Conservation (phyloP, 2,113 vertebrate genomes). For the Helogale parvula region DNA sequence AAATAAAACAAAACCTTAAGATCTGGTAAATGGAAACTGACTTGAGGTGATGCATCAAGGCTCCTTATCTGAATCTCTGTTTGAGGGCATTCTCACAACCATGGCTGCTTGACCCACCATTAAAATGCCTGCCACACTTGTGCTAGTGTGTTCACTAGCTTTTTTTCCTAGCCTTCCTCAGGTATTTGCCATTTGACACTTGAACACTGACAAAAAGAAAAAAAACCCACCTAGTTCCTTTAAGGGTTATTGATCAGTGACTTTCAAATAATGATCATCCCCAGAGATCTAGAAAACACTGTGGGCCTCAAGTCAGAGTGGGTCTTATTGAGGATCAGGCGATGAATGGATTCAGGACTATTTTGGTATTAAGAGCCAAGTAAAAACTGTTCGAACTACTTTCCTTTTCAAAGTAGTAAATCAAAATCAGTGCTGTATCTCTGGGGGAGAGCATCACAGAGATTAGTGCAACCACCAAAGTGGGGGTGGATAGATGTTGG, state of each 20-base stretch:
- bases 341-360: neutral
- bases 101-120: neutral
- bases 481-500: neutral
- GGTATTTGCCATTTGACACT: constrained; percentile 28
- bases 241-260: constrained; percentile 29
- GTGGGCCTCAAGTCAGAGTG: neutral
- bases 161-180: neutral
- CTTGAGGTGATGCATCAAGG: neutral
- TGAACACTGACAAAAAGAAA: neutral
- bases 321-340: neutral
- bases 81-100: neutral
- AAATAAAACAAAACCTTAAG: neutral
- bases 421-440: neutral
- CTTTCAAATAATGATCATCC: constrained; percentile 16
- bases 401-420: neutral
- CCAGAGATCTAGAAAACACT: neutral
- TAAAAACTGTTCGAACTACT: neutral
- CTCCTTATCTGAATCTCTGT: neutral
- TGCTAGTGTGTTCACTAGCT: neutral
- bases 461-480: neutral
- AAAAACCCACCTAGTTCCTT: neutral
- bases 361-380: neutral
- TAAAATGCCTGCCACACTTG: neutral
- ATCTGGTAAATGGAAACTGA: neutral
- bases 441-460: neutral